Evolutionary conservation across 2,113 vertebrate genomes (phyloP), one percentile per base, ranked within the genome.

Genomic region (pig (Sus scrofa)): DNA sequence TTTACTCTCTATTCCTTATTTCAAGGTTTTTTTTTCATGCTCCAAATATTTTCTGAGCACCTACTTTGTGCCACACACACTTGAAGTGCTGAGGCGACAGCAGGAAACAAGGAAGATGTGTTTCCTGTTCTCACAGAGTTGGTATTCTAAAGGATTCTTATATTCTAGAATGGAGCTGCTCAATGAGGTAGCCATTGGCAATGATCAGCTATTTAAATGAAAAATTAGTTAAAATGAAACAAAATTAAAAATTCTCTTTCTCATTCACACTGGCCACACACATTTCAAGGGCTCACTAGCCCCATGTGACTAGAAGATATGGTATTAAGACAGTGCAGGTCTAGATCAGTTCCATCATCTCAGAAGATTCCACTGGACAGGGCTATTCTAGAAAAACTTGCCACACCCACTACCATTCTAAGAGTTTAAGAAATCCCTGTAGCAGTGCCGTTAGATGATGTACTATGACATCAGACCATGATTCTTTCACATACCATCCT

Each of bases 151-250:
- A n/a, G 26, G 26, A 78, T 18, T 70, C 94, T 73, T 83, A 37
- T 60, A 60, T 71, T 86, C 89, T 83, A 77, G 58, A 71, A 62
- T 26, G 27, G 50, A n/a, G 12, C 27, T 82, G n/a, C 91, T 32
- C 26, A 62, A 16, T 78, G 54, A 26, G 70, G 34, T 67, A 32
- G 27, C 39, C 75, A 65, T 13, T 52, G 52, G 39, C 19, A 50
- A 81, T 18, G 65, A 34, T 26, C 13, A 94, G 71, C 81, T 87
- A 65, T 75, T 78, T 87, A 30, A 96, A 52, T 87, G 52, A 68
- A 85, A 84, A 75, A 56, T 85, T 67, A 79, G 56, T 79, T 94
- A 89, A 81, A 92, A 83, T 68, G 11, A 93, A 27, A 30, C 20
- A 44, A 62, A 83, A 52, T 77, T 20, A 54, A 93, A 89, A 58